Base-by-base conservation (phyloP, 2,888 invertebrate species). In the Chymomyza procnemis region DNA sequence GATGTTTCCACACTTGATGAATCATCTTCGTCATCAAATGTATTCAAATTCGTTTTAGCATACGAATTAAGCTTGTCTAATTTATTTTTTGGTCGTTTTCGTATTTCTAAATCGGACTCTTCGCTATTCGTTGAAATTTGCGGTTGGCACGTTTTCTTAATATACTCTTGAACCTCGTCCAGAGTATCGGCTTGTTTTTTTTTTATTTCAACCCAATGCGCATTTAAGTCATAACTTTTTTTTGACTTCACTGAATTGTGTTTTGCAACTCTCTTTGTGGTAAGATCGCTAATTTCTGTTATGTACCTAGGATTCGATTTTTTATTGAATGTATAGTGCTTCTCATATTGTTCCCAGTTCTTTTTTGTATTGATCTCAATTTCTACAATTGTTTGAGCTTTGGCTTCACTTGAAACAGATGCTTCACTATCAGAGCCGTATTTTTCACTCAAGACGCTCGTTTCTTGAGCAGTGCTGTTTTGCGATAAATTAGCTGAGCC, bases 121-220 rank as follows among this genome's bases (percentile, higher is more conserved):
- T 41, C 12, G 3, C 3, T 30, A 30, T 30, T 6, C 30, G 30
- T 6, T 30, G 6, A 6, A 30, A 30, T 4, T 30, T 30, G 4
- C 34, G 34, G 34, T 4, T 55, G 55, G 22, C 64, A 73, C 6
- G 30, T 68, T n/a, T 67, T 16, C 8, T 34, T 55, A 8, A 86
- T 70, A 22, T 56, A 86, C 54, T 57, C 60, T 47, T 83, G 74
- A 0, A 75, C 84, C 61, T 76, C 84, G 2, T 65, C 22, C 54
- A 84, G 21, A 5, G 54, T 52, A 34, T 64, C 61, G 2, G 26
- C 16, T 48, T 86, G 79, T 6, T 63, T 50, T 21, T 68, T 70
- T n/a, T 61, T 73, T 0, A 81, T 73, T 52, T 78, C 67, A 2
- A 81, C 84, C 81, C 81, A 81, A 1, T 76, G 84, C 9, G 81